These are phyloP conservation scores for Misgurnus anguillicaudatus DNA, from an alignment of 2,113 vertebrate species.

Conservation along the genomic window DNA sequence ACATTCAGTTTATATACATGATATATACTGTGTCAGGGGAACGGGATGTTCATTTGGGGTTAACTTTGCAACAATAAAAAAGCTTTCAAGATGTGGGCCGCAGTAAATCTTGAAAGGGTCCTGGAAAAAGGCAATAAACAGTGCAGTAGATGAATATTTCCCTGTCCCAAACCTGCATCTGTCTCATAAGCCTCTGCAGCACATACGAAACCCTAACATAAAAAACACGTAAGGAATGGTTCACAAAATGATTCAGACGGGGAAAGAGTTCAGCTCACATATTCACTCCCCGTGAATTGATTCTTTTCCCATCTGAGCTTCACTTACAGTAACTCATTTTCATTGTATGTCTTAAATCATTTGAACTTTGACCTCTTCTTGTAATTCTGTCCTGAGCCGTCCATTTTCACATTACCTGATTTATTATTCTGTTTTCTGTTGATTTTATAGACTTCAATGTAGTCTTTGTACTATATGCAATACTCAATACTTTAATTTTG, in stretches of 20 bases:
- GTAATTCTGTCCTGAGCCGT: conserved; percentile 5
- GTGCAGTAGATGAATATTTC: conserved; percentile 56
- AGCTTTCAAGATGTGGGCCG: conserved; percentile 72
- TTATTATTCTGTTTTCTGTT: not conserved
- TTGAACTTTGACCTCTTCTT: conserved; percentile 8
- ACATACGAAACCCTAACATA: conserved; percentile 66
- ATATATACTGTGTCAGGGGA: conserved; percentile 59
- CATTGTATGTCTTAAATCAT: conserved; percentile 23
- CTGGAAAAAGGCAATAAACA: conserved; percentile 59
- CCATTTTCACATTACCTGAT: not conserved
- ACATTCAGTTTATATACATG: conserved; percentile 40
- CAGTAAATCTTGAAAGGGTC: conserved; percentile 65
- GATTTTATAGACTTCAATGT: too few species aligned
- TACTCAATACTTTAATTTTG: too few species aligned
- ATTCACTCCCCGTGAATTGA: not conserved
- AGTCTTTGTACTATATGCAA: too few species aligned
- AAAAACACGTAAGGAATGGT: conserved; percentile 22
- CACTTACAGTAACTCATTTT: not conserved
- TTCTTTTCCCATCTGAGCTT: not conserved
- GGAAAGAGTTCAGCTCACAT: not conserved
- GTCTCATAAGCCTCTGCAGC: conserved; percentile 54
- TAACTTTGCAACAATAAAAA: conserved; percentile 77
- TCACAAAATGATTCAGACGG: not conserved
- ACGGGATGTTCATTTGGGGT: conserved; percentile 65
- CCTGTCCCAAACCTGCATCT: conserved; percentile 8